Evolutionary conservation across 2,888 invertebrate genomes (phyloP), one percentile per base, ranked within the genome.

Genomic region (Eucera pruinosa): DNA sequence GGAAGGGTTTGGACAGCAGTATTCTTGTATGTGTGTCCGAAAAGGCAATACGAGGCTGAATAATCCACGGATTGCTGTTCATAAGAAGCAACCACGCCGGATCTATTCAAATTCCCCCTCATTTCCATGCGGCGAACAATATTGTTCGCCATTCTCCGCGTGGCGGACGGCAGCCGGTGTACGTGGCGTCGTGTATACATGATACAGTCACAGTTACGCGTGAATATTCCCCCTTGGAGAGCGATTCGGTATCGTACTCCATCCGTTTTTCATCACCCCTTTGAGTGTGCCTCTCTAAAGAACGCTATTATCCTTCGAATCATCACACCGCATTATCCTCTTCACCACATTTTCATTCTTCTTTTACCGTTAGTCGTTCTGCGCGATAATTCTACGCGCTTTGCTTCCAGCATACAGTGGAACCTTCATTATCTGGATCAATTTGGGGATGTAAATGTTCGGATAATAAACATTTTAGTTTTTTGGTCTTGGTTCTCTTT

Each of bases 101-200:
- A 50, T 41, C 39, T 18, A 47, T 65, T 70, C 70, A 33, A 41
- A 65, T 57, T 48, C 27, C 18, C 18, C 62, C 55, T 71, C 43
- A 45, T 72, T 72, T 73, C 73, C 61, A 54, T 70, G 55, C 36
- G 25, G 36, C 47, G 54, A 62, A 69, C 54, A 47, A 54, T 71
- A 61, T 45, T 23, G 30, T 47, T n/a, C 11, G 33, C 15, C 13
- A 48, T 18, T 70, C 27, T 36, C 20, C 47, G 65, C 30, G 70
- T 50, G 7, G 9, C 25, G 33, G 36, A 6, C 39, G 20, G 33
- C 18, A 18, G 15, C 15, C 18, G 18, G 23, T 57, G 36, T 41
- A 57, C 18, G 41, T 20, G 30, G 2, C 13, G 25, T n/a, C 20
- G 13, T 30, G 30, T 15, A 5, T 11, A 13, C n/a, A n/a, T n/a